Conservation (phyloP, 2,113 vertebrate species). For the Euleptes europaea region DNA sequence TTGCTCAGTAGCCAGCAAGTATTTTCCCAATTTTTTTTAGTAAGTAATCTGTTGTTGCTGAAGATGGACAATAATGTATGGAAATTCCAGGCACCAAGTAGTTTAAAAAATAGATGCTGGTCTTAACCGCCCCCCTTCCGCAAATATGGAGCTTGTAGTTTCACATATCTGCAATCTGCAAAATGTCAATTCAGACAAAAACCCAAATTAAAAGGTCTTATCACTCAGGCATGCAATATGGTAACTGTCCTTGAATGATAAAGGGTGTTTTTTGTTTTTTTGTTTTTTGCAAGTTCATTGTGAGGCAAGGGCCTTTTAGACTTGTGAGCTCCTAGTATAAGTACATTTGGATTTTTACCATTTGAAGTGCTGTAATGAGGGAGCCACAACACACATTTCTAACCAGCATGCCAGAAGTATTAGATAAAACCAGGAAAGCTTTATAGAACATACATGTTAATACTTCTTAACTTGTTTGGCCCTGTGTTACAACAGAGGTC, state of each 20-base stretch:
- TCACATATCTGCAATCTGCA: not conserved
- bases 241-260: not conserved
- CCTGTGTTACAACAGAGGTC: not conserved
- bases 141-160: not conserved
- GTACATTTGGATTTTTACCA: too few species aligned
- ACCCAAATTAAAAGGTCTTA: not conserved
- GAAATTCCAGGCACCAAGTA: not conserved
- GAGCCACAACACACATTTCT: not conserved
- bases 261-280: too few species aligned
- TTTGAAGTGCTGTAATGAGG: not conserved
- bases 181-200: not conserved
- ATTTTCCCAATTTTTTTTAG: not conserved
- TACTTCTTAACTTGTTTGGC: not conserved
- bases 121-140: too few species aligned
- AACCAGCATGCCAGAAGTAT: not conserved
- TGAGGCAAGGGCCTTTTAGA: not conserved
- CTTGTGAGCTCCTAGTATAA: not conserved
- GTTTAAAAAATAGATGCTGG: not conserved
- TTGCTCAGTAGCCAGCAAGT: not conserved
- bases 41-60: not conserved
- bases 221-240: not conserved
- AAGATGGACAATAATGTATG: not conserved
- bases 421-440: not conserved
- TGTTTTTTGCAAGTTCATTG: not conserved
- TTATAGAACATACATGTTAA: not conserved